Evolutionary conservation across 2,888 invertebrate species (phyloP), one percentile per base, ranked within the genome.

Genomic region (Drosophila subsilvestris): DNA sequence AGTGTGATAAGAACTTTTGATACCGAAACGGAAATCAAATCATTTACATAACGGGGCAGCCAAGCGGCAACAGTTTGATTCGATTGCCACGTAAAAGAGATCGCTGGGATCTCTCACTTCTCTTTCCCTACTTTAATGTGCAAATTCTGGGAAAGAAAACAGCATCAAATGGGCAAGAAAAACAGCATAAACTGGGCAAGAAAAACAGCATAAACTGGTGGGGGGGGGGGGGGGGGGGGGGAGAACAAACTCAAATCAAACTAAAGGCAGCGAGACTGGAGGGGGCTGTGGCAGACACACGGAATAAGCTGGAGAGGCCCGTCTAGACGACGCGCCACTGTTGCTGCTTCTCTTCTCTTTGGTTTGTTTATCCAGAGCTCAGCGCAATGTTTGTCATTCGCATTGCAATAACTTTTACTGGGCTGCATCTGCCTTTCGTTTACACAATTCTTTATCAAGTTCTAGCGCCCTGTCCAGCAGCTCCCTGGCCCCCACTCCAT

Each of bases 341-440:
- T 42, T 45, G 8, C 27, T 51, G 57, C 54, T 68, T 43, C 53
- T 55, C 1, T 2, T 6, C 37, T 37, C 14, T 37, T 48, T 51
- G 73, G 70, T 86, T 88, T 83, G 62, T 82, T 85, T 83, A 83
- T 59, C 57, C 68, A 25, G 50, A 42, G 70, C 76, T 62, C 48
- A 69, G 74, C 5, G 66, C 67, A 85, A 78, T 83, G 88, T 88
- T 83, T 83, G 83, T 83, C 83, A 83, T 83, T 83, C 69, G 78
- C 78, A 78, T 86, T 88, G 88, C 83, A 88, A 83, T 83, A 83
- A 83, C 88, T 83, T 83, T 75, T 74, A 71, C 75, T 78, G 63
- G 22, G 22, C 44, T 71, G 76, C 86, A 86, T 82, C 86, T 79
- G 86, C 72, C 25, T 25, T 25, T 25, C 5, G 25, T 25, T 25